phyloP scores from a whole-genome alignment of 2,888 invertebrate genomes.

The Tipula vernalis region DNA sequence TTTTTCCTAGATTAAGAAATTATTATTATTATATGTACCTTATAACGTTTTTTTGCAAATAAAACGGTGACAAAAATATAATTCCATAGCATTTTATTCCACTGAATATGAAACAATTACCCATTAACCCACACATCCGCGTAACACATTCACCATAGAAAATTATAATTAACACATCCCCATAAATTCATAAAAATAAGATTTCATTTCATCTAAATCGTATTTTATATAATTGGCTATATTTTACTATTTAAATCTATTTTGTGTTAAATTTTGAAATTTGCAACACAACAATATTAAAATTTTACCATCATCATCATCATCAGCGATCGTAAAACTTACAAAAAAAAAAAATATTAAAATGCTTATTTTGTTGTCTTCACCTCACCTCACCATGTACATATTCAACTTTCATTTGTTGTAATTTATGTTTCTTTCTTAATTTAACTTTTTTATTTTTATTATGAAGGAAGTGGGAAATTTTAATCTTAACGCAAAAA shows the following conservation, averaged over 20 bases:
- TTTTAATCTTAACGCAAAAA: neutral
- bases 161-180: neutral
- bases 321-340: neutral
- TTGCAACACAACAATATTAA: neutral
- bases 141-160: neutral
- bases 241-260: neutral
- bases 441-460: neutral
- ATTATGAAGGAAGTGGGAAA: neutral
- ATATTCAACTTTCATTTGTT: neutral
- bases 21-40: conserved; percentile 12
- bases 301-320: neutral
- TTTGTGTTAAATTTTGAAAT: neutral
- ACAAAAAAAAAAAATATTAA: neutral
- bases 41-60: conserved; percentile 24
- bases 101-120: neutral
- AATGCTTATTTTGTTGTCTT: neutral
- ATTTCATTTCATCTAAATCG: neutral
- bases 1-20: conserved; percentile 17
- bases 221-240: neutral
- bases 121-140: neutral
- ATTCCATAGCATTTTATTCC: neutral
- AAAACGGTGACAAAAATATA: conserved; percentile 34
- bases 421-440: neutral
- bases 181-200: neutral
- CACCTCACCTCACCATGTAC: neutral